Base-by-base conservation (phyloP, 2,888 invertebrate species). In the Theodoxus fluviatilis region DNA sequence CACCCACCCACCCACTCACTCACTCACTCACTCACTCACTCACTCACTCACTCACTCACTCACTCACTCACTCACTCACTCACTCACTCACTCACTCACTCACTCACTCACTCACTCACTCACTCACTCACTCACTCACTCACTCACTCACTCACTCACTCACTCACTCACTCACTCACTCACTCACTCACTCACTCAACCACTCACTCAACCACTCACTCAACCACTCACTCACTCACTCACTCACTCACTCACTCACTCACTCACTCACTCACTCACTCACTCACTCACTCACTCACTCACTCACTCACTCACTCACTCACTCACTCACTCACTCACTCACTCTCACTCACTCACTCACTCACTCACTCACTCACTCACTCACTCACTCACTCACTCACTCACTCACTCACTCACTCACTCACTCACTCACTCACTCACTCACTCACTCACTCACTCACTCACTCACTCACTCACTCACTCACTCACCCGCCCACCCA, bases 111-210 rank as follows among this genome's bases (percentile, higher is more conserved):
- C n/a, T n/a, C n/a, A n/a, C n/a, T n/a, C n/a, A n/a, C n/a, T n/a
- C n/a, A 28, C 59, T 59, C 59, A 28, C 59, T 59, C 59, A 25
- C 31, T 31, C 59, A 28, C 59, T 59, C 59, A 28, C 59, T 59
- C 59, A 28, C 12, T 59, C 59, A 28, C 12, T 59, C 12, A 28
- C 59, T 59, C 12, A 28, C 59, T 59, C 59, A 28, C 59, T 31
- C 12, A 28, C 59, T 31, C 59, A 28, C 59, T 22, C 28, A 25
- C n/a, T 31, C 59, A 3, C 28, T 31, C n/a, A 25, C 9, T 28
- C 28, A 4, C 6, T 12, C 59, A 25, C 15, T 18, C n/a, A 18
- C 59, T 31, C 22, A 25, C 6, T 7, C 59, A 25, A 3, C 15
- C 9, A 9, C 9, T 43, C 15, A 43, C 15, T 18, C 22, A 7